Conservation (phyloP, 2,888 invertebrate species). For the Ochropleura leucogaster region DNA sequence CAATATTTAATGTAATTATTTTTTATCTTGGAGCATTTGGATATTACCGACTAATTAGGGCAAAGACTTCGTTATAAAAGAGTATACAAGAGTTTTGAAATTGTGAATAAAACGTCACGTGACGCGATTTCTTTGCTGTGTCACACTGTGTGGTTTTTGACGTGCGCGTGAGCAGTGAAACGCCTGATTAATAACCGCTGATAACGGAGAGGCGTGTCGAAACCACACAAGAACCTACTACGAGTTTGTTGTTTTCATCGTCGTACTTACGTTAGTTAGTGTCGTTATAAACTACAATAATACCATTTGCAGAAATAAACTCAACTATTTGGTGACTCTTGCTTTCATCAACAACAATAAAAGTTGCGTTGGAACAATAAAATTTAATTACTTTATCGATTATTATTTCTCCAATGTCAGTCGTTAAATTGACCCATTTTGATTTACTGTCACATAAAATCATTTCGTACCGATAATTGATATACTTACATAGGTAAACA, state of each 20-base stretch:
- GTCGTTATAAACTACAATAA: conserved; percentile 37
- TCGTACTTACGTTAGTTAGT: conserved; percentile 28
- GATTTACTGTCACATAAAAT: conserved; percentile 74
- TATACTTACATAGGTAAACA: conserved; percentile 83
- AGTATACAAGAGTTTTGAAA: conserved; percentile 31
- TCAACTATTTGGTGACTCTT: conserved; percentile 8
- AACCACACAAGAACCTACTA: conserved; percentile 36
- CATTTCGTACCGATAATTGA: conserved; percentile 76
- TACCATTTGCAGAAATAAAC: conserved; percentile 2
- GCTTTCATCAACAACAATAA: conserved; percentile 28
- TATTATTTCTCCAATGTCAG: conserved; percentile 14
- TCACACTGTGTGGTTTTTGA: conserved; percentile 45
- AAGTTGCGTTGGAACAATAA: conserved; percentile 8
- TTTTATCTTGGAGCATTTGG: conserved; percentile 34
- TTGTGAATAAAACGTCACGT: conserved; percentile 37
- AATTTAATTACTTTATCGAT: not conserved
- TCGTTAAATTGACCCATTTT: conserved; percentile 68
- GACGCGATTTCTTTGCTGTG: conserved; percentile 41
- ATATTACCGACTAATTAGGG: conserved; percentile 28
- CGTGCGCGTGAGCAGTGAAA: conserved; percentile 47
- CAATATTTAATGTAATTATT: conserved; percentile 31
- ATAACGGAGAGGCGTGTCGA: conserved; percentile 69
- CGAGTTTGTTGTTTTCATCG: conserved; percentile 29
- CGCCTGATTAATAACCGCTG: conserved; percentile 62
- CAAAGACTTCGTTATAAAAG: conserved; percentile 4